Evolutionary conservation across 2,797 vertebrate genomes (phyloP).

Genomic region (Myotis daubentonii): DNA sequence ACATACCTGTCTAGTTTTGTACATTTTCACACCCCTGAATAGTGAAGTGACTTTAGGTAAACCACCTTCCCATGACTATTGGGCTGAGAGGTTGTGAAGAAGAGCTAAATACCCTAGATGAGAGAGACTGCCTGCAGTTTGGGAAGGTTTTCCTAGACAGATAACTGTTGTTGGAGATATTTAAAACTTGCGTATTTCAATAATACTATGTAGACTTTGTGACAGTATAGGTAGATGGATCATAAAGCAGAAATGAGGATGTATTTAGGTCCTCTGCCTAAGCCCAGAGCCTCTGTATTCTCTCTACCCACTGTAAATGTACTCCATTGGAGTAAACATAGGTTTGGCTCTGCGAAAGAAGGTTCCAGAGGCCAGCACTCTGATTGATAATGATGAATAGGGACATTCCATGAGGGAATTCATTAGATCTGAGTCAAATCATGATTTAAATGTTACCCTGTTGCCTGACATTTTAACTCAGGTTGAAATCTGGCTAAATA

Average conservation of each 20-base stretch:
- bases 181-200: slow-evolving; percentile 35
- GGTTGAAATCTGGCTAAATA: slow-evolving; percentile 54
- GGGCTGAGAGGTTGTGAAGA: background rate
- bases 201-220: background rate
- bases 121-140: background rate
- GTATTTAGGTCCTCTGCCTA: background rate
- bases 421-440: slow-evolving; percentile 33
- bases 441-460: background rate
- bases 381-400: background rate
- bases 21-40: slow-evolving; percentile 25
- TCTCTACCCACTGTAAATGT: background rate
- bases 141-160: slow-evolving; percentile 26
- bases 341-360: background rate
- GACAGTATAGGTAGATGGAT: background rate
- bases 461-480: slow-evolving; percentile 42
- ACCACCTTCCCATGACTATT: background rate
- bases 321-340: background rate
- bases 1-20: background rate
- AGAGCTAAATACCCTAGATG: background rate
- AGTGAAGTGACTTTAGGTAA: background rate
- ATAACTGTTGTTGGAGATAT: background rate
- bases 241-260: slow-evolving; percentile 20
- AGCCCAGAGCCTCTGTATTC: background rate
- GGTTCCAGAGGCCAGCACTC: background rate
- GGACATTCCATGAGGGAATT: background rate